Conservation (phyloP, 2,888 invertebrate genomes). For the Amphipoea oculea region DNA sequence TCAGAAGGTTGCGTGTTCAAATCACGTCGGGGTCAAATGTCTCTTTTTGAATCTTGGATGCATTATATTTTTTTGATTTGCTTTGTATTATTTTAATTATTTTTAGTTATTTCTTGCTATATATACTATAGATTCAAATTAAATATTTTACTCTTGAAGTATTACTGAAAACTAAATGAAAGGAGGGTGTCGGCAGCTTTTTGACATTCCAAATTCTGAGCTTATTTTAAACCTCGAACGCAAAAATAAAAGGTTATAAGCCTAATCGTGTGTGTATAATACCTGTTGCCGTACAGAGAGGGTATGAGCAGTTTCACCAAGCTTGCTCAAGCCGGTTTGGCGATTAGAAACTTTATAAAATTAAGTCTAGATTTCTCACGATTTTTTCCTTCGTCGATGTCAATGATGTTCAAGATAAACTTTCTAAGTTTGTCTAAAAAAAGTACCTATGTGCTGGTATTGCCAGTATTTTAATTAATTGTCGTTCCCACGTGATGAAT, state of each 20-base stretch:
- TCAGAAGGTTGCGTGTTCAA: slow-evolving; percentile 99
- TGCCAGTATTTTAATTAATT: neutral
- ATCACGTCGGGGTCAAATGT: slow-evolving; percentile 97
- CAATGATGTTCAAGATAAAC: neutral
- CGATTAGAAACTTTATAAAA: neutral
- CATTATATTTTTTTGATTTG: slow-evolving; percentile 7
- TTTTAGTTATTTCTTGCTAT: neutral
- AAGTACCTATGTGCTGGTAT: neutral
- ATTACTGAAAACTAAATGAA: neutral
- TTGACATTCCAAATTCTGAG: too few species aligned
- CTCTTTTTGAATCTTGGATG: slow-evolving; percentile 15
- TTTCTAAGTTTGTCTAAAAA: neutral
- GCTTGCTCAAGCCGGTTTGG: too few species aligned
- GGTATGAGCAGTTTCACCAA: neutral
- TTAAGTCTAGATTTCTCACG: neutral
- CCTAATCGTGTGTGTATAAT: too few species aligned
- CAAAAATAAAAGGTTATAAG: too few species aligned
- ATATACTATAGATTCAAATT: neutral
- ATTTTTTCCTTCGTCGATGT: neutral
- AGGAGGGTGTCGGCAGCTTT: neutral
- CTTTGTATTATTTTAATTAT: neutral
- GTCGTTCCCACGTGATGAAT: neutral
- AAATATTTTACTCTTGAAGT: neutral
- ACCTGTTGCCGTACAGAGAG: neutral
- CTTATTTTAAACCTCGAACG: too few species aligned